These are phyloP conservation scores for Micrastur ruficollis DNA, from an alignment of 2,797 vertebrate genomes.

Conservation along the genomic window DNA sequence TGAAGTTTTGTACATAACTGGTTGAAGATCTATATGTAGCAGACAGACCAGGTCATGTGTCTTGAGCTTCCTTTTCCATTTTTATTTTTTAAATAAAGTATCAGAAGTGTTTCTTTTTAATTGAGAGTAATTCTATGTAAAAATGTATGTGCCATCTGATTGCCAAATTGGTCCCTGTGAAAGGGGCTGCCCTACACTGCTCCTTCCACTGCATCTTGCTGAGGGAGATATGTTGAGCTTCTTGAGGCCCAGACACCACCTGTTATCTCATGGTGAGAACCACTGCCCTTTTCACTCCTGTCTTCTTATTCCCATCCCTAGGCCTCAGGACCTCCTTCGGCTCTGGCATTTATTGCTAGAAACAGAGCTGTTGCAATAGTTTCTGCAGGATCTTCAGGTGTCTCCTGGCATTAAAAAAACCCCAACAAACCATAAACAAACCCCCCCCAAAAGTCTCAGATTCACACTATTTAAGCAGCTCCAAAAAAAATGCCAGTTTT, in stretches of 20 bases:
- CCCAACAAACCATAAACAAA: too few relatives aligned
- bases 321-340: not conserved
- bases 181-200: not conserved
- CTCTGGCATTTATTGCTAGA: not conserved
- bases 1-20: not conserved
- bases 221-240: not conserved
- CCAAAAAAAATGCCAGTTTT: not conserved
- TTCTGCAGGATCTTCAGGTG: not conserved
- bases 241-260: not conserved
- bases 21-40: not conserved
- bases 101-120: not conserved
- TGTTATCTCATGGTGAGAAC: not conserved
- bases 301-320: not conserved
- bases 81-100: not conserved
- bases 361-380: not conserved
- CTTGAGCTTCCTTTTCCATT: not conserved
- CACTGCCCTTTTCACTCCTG: not conserved
- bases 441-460: not conserved
- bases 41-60: not conserved
- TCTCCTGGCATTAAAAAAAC: not conserved
- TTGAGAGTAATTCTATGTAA: not conserved
- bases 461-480: not conserved
- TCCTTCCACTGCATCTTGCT: not conserved
- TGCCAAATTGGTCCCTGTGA: not conserved
- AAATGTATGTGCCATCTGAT: constrained; percentile 16